Base-by-base conservation (phyloP, 2,888 invertebrate species). In the Polydrusus pterygomalis region DNA sequence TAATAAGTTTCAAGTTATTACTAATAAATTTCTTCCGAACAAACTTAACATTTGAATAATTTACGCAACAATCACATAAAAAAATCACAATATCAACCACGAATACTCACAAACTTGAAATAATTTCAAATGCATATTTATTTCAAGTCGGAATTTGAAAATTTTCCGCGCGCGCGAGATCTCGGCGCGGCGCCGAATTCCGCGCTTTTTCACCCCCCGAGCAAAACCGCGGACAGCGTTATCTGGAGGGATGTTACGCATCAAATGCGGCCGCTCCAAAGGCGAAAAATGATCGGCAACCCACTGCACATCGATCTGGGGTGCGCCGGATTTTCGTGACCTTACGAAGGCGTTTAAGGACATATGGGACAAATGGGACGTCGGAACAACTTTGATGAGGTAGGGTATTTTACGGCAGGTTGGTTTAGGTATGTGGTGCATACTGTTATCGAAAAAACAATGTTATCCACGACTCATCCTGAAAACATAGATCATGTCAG, bases 291-390 rank as follows among this genome's bases (percentile, higher is more conserved):
- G 47, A 45, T 72, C 71, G 67, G 71, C 77, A 70, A 77, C 77
- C 74, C 70, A 18, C 58, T 20, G 77, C 54, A 74, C 74, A 77
- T 77, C 77, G 77, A 77, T 77, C 71, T 60, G 25, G 74, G 77
- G 58, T 70, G 74, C 74, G 77, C 74, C 74, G 30, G 72, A 45
- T 70, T 75, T 71, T 75, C 70, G 43, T 65, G 70, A 70, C 75
- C 75, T 70, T 75, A 75, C 45, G 71, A 54, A 68, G 62, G 71
- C 70, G 75, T 43, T 40, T 34, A 64, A 75, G 75, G 75, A 60
- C 58, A 68, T 20, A 20, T 9, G 45, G 40, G 17, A 54, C 25
- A 54, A 51, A 20, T 51, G 51, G 20, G 17, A 58, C 17, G 3
- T 2, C 18, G 40, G 20, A n/a, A 45, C 45, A 17, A 45, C 30